Conservation (phyloP, 2,888 invertebrate species). For the Ophioninae sp. region DNA sequence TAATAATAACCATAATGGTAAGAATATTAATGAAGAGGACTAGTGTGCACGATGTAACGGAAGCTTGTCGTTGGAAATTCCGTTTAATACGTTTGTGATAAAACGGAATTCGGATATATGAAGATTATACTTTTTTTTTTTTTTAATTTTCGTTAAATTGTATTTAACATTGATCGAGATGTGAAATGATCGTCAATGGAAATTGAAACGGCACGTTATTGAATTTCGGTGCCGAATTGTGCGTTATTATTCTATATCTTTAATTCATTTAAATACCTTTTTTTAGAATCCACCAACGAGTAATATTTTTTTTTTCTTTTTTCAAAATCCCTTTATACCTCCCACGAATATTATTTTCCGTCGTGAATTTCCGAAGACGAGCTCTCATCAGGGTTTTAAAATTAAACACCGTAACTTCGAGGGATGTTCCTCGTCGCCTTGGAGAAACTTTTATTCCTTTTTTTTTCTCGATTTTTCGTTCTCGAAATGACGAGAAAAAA, state of each 20-base stretch:
- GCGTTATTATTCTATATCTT: too few relatives aligned
- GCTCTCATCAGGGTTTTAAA: constrained; percentile 22
- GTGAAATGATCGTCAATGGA: too few relatives aligned
- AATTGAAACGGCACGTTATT: too few relatives aligned
- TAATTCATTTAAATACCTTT: not conserved
- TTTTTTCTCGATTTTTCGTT: not conserved
- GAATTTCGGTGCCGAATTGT: too few relatives aligned
- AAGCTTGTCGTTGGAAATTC: constrained; percentile 48
- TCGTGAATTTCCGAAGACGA: constrained; percentile 17
- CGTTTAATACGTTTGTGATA: not conserved
- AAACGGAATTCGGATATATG: not conserved
- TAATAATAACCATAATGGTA: constrained; percentile 44
- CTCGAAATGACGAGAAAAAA: too few relatives aligned
- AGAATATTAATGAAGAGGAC: constrained; percentile 31
- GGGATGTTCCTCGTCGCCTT: not conserved
- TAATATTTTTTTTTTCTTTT: too few relatives aligned
- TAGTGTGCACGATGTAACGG: constrained; percentile 73
- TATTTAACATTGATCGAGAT: not conserved
- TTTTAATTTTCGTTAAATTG: not conserved
- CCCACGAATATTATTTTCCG: too few relatives aligned
- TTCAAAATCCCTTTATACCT: too few relatives aligned
- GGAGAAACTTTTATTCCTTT: not conserved
- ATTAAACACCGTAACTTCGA: constrained; percentile 12
- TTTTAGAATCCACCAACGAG: not conserved
- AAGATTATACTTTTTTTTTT: not conserved